phyloP scores from a whole-genome alignment of 2,113 vertebrate species.

The Ictidomys tridecemlineatus region DNA sequence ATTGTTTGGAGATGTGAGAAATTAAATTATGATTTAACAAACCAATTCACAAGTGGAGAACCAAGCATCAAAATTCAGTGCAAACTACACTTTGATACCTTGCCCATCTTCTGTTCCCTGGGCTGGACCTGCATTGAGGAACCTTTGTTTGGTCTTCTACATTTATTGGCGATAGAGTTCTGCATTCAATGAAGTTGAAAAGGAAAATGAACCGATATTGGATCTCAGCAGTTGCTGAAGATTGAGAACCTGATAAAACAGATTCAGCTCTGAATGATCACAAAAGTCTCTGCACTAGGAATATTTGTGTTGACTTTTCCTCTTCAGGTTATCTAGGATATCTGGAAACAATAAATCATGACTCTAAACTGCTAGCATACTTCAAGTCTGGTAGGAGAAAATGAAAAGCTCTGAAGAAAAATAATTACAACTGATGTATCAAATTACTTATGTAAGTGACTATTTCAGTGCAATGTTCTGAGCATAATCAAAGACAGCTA shows the following conservation, averaged over 20 bases:
- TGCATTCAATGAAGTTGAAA: not conserved
- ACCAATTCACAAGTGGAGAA: not conserved
- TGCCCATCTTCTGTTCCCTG: not conserved
- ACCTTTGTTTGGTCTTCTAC: not conserved
- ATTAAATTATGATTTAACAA: not conserved
- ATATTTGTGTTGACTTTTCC: not conserved
- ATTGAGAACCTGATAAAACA: not conserved
- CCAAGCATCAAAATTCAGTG: not conserved
- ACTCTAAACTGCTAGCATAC: not conserved
- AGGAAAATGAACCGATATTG: not conserved
- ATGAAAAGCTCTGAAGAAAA: not conserved
- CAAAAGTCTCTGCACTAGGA: not conserved
- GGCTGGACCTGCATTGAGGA: not conserved
- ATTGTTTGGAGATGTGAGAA: not conserved
- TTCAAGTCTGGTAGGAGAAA: not conserved
- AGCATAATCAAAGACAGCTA: not conserved
- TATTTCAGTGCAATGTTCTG: not conserved
- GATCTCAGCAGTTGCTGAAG: not conserved
- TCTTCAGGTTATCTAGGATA: not conserved
- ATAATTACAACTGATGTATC: not conserved
- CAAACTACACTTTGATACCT: not conserved
- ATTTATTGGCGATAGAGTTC: not conserved
- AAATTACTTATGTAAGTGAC: not conserved
- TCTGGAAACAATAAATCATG: not conserved
- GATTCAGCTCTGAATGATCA: not conserved